A percentile compares a stretch with the other conserved stretches of the same genome.
Evolutionary conservation across 2,888 invertebrate genomes (phyloP).

Genomic region (Tromatobia lineatoria): DNA sequence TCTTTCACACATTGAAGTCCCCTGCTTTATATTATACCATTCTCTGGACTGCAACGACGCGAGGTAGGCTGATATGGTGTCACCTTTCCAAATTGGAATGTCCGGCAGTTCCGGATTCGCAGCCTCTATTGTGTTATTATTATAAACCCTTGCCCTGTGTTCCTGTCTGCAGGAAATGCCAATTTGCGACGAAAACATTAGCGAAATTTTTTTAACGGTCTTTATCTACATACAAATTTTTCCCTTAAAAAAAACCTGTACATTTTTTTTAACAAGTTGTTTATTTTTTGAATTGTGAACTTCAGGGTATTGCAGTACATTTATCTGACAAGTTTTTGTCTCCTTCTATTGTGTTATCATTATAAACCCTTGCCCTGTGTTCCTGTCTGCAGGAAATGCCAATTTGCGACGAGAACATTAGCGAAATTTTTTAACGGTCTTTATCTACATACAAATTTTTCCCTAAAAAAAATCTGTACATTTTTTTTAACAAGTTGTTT

Average conservation of each 20-base stretch:
- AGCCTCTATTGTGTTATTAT: conserved; percentile 37
- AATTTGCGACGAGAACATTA: background rate
- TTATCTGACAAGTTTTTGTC: no score
- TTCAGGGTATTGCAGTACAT: no score
- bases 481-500: no score
- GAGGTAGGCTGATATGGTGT: conserved; percentile 30
- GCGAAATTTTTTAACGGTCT: background rate
- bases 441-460: background rate
- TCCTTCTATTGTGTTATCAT: conserved; percentile 35
- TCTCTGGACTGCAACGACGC: background rate
- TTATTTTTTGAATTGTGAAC: no score
- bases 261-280: no score
- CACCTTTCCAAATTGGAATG: conserved; percentile 54
- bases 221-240: background rate
- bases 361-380: background rate
- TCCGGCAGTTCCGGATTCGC: conserved; percentile 41
- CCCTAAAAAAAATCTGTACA: no score
- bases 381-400: conserved; percentile 27
- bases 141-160: background rate
- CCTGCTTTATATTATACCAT: background rate
- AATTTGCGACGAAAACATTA: background rate
- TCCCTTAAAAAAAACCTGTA: no score
- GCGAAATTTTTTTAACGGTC: background rate
- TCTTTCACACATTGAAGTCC: background rate
- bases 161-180: conserved; percentile 27